Evolutionary conservation across 2,113 vertebrate genomes (phyloP).

Genomic region (Butastur rufipennis): DNA sequence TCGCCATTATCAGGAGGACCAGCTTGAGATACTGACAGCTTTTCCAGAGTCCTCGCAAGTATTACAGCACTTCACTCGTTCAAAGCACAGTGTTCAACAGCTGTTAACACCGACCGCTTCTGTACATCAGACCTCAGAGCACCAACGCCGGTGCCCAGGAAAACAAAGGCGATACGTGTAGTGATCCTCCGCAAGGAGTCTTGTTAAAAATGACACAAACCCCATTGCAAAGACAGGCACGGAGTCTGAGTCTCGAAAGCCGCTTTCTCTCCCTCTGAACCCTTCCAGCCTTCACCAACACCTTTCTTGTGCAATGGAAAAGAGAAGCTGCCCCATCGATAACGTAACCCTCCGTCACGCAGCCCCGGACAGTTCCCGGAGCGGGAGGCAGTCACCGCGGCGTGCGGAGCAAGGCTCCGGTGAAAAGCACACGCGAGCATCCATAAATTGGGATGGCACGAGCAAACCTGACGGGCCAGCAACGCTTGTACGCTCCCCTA

Average conservation of each 20-base stretch:
- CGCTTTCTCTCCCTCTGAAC: not conserved
- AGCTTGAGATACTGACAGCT: not conserved
- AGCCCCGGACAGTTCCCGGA: not conserved
- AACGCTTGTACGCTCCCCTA: not conserved
- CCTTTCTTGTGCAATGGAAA: not conserved
- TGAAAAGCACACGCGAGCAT: accelerated
- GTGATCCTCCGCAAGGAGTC: not conserved
- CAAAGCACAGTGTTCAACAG: not conserved
- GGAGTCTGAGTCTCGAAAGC: not conserved
- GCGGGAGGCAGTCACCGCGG: not conserved
- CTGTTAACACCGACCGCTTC: not conserved
- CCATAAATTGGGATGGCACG: not conserved
- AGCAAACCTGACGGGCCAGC: not conserved
- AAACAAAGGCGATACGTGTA: not conserved
- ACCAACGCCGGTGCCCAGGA: not conserved
- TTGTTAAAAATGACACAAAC: not conserved
- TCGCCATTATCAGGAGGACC: not conserved
- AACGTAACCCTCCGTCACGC: not conserved
- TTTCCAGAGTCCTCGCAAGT: not conserved
- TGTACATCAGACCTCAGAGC: not conserved
- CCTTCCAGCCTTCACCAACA: not conserved
- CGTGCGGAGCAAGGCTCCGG: accelerated
- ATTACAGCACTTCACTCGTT: not conserved
- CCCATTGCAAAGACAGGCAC: not conserved
- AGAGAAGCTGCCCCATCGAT: not conserved